Evolutionary conservation across 2,888 invertebrate species (phyloP).

Genomic region (Pachymerium ferrugineum): DNA sequence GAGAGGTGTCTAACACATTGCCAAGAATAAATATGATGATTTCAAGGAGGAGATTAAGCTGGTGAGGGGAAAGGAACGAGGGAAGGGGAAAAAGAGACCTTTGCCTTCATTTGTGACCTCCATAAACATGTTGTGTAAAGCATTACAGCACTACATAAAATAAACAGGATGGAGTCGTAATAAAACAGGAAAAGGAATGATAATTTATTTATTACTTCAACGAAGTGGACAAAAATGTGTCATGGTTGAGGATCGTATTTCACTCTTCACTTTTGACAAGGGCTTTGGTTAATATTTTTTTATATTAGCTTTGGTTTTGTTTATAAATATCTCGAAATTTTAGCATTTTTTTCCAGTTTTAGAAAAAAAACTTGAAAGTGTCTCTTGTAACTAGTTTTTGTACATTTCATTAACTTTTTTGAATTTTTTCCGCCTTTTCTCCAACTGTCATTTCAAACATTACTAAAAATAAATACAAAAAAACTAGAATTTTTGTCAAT

Average conservation of each 20-base stretch:
- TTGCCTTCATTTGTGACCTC: slow-evolving; percentile 15
- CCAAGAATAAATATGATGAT: slow-evolving; percentile 15
- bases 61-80: background rate
- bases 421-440: background rate
- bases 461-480: too few relatives aligned
- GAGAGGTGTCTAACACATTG: slow-evolving; percentile 11
- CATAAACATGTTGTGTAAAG: slow-evolving; percentile 7
- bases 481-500: too few relatives aligned
- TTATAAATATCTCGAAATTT: too few relatives aligned
- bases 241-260: background rate
- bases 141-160: slow-evolving; percentile 2
- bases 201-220: background rate
- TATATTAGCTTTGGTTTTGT: too few relatives aligned
- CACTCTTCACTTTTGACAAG: background rate
- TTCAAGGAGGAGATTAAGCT: slow-evolving; percentile 5
- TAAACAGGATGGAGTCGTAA: slow-evolving; percentile 15
- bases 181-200: background rate
- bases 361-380: too few relatives aligned
- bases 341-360: too few relatives aligned
- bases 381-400: too few relatives aligned
- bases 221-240: slow-evolving; percentile 18
- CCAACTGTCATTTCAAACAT: too few relatives aligned
- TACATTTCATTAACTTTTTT: too few relatives aligned
- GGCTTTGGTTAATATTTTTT: background rate
- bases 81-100: background rate